A percentile compares a stretch with the other conserved stretches of the same genome.
Conservation (phyloP, 2,113 vertebrate genomes). For the Bubo blakistoni region DNA sequence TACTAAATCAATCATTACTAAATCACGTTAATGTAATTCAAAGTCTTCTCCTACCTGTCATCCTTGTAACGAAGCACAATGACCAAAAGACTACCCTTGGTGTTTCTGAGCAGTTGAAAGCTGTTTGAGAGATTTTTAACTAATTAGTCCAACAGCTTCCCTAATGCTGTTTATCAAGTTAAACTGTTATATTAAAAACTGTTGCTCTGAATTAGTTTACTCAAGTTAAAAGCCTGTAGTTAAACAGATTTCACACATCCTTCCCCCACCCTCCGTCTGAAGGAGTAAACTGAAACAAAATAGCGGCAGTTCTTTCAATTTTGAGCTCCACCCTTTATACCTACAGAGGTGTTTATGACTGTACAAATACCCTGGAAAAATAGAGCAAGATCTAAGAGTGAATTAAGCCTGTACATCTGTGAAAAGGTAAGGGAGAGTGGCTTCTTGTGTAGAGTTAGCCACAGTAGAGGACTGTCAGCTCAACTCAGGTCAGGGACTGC, state of each 20-base stretch:
- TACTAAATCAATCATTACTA: background rate
- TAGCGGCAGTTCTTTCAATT: background rate
- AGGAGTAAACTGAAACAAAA: background rate
- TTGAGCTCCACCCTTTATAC: background rate
- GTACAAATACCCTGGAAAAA: background rate
- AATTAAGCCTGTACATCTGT: background rate
- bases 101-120: background rate
- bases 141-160: background rate
- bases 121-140: background rate
- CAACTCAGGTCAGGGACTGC: background rate
- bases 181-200: background rate
- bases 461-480: background rate
- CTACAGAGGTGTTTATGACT: background rate
- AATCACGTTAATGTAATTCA: background rate
- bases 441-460: background rate
- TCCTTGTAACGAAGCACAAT: background rate
- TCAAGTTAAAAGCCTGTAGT: background rate
- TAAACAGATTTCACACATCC: background rate
- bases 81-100: background rate
- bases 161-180: background rate
- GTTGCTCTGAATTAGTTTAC: background rate
- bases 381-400: background rate
- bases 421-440: background rate
- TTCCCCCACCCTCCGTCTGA: background rate
- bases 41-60: background rate